A percentile compares a stretch with the other conserved stretches of the same genome.
Conservation (phyloP, 2,888 invertebrate species). For the Galeruca laticollis region DNA sequence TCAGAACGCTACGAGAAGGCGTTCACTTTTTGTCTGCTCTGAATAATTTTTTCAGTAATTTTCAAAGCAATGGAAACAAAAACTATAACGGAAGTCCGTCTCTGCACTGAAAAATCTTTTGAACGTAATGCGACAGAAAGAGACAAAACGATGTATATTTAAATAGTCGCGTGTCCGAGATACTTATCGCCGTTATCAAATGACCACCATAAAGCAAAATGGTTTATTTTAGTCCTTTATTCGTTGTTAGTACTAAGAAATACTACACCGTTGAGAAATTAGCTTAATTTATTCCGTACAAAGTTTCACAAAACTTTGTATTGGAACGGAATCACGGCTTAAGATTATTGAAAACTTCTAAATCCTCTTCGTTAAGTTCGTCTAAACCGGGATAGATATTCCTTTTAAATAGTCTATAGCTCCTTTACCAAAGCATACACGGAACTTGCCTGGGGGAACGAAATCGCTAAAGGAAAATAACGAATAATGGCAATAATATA, state of each 20-base stretch:
- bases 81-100: constrained; percentile 2
- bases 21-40: not conserved
- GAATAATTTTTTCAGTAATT: not conserved
- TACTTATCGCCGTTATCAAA: constrained; percentile 63
- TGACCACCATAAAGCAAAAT: constrained; percentile 61
- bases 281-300: constrained; percentile 46
- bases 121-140: constrained; percentile 38
- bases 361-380: not conserved
- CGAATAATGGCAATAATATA: too few species aligned
- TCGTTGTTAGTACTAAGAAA: constrained; percentile 34
- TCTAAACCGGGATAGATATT: not conserved
- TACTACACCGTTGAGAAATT: constrained; percentile 43
- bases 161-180: constrained; percentile 61
- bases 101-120: not conserved
- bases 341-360: constrained; percentile 2
- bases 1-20: not conserved
- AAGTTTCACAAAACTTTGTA: constrained; percentile 10
- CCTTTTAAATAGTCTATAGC: not conserved
- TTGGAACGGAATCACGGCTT: not conserved
- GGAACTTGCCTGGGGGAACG: too few species aligned
- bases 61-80: not conserved
- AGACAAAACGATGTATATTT: constrained; percentile 52
- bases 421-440: not conserved
- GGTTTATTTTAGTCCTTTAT: constrained; percentile 55
- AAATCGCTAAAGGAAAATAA: too few species aligned